Percentiles rank a stretch among this genome's conserved stretches.
phyloP scores from a whole-genome alignment of 2,888 invertebrate genomes.

The Sicus ferrugineus region DNA sequence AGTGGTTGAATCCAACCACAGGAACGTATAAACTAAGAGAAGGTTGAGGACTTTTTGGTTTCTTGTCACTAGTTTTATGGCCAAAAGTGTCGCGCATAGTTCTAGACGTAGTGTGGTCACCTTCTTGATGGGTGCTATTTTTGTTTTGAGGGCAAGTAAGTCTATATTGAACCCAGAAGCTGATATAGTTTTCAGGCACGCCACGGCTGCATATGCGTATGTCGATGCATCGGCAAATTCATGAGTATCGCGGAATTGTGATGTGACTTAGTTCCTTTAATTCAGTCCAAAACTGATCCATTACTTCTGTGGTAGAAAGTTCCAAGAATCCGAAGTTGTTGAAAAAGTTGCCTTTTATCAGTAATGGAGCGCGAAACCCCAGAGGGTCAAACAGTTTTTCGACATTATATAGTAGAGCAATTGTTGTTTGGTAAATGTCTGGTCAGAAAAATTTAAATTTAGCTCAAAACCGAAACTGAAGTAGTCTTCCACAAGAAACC shows the following conservation, averaged over 20 bases:
- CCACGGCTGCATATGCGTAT: slow-evolving; percentile 21
- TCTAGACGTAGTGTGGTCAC: slow-evolving; percentile 17
- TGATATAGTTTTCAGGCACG: slow-evolving; percentile 8
- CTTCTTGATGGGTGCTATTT: slow-evolving; percentile 11
- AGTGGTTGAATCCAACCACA: slow-evolving; percentile 21
- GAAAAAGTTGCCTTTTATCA: background rate
- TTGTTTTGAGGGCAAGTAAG: slow-evolving; percentile 17
- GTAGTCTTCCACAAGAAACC: background rate
- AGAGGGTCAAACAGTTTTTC: slow-evolving; percentile 16
- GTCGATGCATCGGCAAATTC: slow-evolving; percentile 7
- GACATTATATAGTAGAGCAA: background rate
- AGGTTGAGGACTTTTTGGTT: background rate
- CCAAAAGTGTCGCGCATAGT: slow-evolving; percentile 12
- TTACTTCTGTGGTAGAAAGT: background rate
- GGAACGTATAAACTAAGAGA: background rate
- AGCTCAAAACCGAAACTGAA: background rate
- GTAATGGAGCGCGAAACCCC: slow-evolving; percentile 2
- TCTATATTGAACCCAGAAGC: background rate
- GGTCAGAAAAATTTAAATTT: background rate
- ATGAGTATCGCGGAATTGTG: slow-evolving; percentile 12
- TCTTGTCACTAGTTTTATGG: background rate
- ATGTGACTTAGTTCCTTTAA: background rate
- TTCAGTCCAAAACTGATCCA: background rate
- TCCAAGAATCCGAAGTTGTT: background rate
- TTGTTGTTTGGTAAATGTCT: slow-evolving; percentile 1